Conservation (phyloP, 2,888 invertebrate genomes). For the Watsonalla cultraria region DNA sequence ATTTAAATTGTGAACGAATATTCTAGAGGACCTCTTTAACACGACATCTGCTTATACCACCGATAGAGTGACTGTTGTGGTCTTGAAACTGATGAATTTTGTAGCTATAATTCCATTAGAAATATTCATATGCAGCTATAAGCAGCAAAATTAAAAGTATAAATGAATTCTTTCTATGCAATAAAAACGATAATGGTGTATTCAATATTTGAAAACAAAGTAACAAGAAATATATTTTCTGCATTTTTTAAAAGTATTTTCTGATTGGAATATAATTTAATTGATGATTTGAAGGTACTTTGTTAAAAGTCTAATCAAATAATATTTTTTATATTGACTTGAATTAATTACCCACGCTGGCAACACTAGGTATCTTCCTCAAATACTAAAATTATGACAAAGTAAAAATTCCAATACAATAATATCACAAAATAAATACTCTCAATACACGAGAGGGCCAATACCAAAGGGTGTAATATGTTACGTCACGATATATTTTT, state of each 20-base stretch:
- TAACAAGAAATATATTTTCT: too few species aligned
- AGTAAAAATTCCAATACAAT: background rate
- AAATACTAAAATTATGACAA: background rate
- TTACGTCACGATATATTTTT: constrained; percentile 51
- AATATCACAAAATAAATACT: background rate
- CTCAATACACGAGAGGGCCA: constrained; percentile 2
- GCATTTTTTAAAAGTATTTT: too few species aligned
- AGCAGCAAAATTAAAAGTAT: too few species aligned
- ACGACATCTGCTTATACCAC: constrained; percentile 79
- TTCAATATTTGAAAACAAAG: too few species aligned
- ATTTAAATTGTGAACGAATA: constrained; percentile 77
- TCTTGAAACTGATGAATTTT: constrained; percentile 35
- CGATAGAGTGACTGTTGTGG: constrained; percentile 71
- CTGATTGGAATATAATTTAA: too few species aligned
- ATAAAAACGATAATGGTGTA: too few species aligned
- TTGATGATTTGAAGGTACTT: constrained; percentile 29
- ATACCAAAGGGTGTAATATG: constrained; percentile 45
- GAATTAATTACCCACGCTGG: too few species aligned
- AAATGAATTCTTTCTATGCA: too few species aligned
- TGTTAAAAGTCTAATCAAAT: too few species aligned
- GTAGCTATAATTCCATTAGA: constrained; percentile 18
- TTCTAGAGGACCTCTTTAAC: constrained; percentile 77
- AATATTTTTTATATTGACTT: too few species aligned
- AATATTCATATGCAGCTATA: too few species aligned
- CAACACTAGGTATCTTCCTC: background rate